Conservation (phyloP, 2,113 vertebrate genomes). For the Podiceps cristatus region DNA sequence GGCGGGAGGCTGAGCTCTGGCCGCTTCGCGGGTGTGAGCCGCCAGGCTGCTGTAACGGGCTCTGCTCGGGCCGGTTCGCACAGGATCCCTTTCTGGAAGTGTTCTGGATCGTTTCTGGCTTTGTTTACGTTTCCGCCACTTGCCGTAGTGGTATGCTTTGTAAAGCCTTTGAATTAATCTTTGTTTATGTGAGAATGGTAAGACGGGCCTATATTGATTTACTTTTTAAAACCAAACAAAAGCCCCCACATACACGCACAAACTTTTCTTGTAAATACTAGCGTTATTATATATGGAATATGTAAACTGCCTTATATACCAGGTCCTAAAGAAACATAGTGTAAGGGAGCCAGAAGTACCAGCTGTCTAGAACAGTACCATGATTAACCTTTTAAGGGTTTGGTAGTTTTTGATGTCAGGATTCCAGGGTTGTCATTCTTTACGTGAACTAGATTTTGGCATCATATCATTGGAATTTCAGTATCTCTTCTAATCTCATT, state of each 20-base stretch:
- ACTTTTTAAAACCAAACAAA: background rate
- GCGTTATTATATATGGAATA: background rate
- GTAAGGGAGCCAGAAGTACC: background rate
- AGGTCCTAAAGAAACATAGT: background rate
- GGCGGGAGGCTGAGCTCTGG: background rate
- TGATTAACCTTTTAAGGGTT: background rate
- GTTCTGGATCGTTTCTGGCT: background rate
- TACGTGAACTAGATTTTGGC: background rate
- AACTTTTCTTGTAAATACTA: background rate
- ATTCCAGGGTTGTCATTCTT: background rate
- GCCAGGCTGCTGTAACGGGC: background rate
- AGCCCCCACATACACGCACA: fast-evolving
- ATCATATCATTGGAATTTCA: background rate
- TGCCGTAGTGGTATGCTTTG: background rate
- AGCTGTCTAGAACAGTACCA: background rate
- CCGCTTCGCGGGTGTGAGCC: background rate
- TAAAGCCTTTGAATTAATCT: background rate
- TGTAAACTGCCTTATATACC: background rate
- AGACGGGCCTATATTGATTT: fast-evolving
- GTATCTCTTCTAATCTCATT: background rate
- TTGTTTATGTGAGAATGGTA: background rate
- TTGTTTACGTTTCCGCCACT: fast-evolving
- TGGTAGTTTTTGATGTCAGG: background rate
- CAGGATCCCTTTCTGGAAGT: fast-evolving
- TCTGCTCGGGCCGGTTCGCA: fast-evolving